A percentile compares a stretch with the other conserved stretches of the same genome.
These are phyloP conservation scores for Dicaeum eximium DNA, from an alignment of 2,113 vertebrate genomes.

Conservation along the genomic window DNA sequence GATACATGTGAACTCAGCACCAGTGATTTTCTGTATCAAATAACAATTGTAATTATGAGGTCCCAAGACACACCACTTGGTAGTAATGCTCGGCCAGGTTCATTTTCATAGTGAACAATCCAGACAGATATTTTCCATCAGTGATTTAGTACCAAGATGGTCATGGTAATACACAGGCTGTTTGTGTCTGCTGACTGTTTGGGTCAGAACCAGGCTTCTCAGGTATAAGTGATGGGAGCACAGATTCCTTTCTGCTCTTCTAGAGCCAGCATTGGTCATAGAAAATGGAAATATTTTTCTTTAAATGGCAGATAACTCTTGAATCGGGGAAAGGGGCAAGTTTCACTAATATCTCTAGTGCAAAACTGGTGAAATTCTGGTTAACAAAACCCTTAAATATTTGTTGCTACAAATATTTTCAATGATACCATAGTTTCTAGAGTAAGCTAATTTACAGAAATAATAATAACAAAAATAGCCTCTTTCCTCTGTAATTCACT, in stretches of 20 bases:
- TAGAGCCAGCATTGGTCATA: background rate
- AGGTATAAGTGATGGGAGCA: background rate
- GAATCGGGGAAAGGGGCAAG: rapidly evolving
- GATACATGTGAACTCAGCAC: background rate
- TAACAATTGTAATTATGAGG: background rate
- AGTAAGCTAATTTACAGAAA: background rate
- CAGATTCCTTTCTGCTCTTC: background rate
- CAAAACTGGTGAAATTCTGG: background rate
- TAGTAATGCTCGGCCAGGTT: background rate
- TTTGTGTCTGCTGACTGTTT: background rate
- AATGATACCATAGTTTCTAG: background rate
- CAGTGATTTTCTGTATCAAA: background rate
- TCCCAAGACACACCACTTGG: background rate
- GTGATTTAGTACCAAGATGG: background rate
- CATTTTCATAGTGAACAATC: background rate
- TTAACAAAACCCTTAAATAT: background rate
- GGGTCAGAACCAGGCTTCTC: background rate
- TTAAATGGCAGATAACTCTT: background rate
- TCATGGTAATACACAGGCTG: background rate
- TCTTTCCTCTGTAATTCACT: background rate
- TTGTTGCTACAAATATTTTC: background rate
- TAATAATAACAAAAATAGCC: background rate
- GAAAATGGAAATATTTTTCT: background rate
- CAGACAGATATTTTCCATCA: background rate
- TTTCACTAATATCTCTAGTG: background rate